These are phyloP conservation scores for Lycophotia porphyrea DNA, from an alignment of 2,888 invertebrate species.

Conservation along the genomic window DNA sequence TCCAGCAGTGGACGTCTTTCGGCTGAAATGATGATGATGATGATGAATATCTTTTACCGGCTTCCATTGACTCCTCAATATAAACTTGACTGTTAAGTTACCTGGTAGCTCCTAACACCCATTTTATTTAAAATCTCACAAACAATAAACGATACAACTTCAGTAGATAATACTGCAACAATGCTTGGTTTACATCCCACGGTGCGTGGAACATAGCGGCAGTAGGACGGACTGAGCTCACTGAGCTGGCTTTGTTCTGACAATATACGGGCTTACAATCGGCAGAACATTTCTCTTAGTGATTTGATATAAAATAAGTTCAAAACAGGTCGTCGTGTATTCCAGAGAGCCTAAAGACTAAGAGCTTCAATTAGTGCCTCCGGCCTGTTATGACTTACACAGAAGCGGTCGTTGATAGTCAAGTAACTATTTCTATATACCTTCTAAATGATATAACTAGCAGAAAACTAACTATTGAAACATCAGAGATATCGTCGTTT, in stretches of 20 bases:
- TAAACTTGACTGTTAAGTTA: too few relatives aligned
- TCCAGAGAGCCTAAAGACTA: neutral
- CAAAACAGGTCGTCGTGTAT: neutral
- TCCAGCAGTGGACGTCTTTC: too few relatives aligned
- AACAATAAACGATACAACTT: constrained; percentile 35
- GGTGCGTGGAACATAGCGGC: constrained; percentile 75
- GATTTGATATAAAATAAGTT: neutral
- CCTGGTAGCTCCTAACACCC: neutral
- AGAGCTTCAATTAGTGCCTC: neutral
- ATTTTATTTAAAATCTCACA: neutral
- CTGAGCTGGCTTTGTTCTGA: constrained; percentile 68
- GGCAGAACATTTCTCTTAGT: neutral
- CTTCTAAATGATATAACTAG: too few relatives aligned
- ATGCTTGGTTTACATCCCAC: constrained; percentile 76
- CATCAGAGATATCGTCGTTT: too few relatives aligned
- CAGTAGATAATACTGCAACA: constrained; percentile 71
- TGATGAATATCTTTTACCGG: too few relatives aligned
- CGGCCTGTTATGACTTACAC: too few relatives aligned
- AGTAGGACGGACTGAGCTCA: constrained; percentile 69
- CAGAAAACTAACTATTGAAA: too few relatives aligned
- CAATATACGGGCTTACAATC: constrained; percentile 54
- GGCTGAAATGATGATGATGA: too few relatives aligned
- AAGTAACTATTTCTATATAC: too few relatives aligned
- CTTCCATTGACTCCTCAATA: too few relatives aligned
- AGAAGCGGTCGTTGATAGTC: too few relatives aligned